These are phyloP conservation scores for Cathartes aura DNA, from an alignment of 2,113 vertebrate species.

Conservation along the genomic window DNA sequence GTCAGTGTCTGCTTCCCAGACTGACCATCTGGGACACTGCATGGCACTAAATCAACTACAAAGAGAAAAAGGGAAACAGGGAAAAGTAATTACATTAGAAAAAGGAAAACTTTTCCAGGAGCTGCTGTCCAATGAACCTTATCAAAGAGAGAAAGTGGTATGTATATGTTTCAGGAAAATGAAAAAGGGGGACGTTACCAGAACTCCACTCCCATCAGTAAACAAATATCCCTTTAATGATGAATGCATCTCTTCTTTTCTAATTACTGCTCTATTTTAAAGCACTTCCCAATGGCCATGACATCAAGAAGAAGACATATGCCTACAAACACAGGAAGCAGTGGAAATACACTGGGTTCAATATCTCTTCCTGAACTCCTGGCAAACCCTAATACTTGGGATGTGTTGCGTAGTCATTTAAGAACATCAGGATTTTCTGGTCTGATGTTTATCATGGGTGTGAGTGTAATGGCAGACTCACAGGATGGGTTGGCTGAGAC, in stretches of 20 bases:
- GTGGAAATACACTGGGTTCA: background rate
- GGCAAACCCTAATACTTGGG: background rate
- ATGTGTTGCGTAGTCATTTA: background rate
- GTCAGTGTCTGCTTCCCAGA: conserved; percentile 59
- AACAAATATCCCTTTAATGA: background rate
- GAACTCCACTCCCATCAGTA: background rate
- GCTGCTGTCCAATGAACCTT: background rate
- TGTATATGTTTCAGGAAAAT: background rate
- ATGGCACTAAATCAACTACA: conserved; percentile 57
- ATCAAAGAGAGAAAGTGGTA: background rate
- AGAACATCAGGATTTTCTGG: background rate
- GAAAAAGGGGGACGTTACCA: background rate
- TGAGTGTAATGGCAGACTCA: background rate
- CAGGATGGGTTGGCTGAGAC: background rate
- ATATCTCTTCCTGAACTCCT: background rate
- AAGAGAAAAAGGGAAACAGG: conserved; percentile 18
- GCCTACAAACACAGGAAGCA: background rate
- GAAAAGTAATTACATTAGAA: conserved; percentile 39
- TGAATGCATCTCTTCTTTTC: background rate
- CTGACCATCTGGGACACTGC: conserved; percentile 69
- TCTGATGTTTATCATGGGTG: background rate
- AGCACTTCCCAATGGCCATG: background rate
- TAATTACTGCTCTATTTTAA: background rate
- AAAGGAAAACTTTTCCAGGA: background rate
- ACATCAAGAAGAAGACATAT: background rate